phyloP scores from a whole-genome alignment of 2,113 vertebrate species.

The Poeciliopsis retropinna region DNA sequence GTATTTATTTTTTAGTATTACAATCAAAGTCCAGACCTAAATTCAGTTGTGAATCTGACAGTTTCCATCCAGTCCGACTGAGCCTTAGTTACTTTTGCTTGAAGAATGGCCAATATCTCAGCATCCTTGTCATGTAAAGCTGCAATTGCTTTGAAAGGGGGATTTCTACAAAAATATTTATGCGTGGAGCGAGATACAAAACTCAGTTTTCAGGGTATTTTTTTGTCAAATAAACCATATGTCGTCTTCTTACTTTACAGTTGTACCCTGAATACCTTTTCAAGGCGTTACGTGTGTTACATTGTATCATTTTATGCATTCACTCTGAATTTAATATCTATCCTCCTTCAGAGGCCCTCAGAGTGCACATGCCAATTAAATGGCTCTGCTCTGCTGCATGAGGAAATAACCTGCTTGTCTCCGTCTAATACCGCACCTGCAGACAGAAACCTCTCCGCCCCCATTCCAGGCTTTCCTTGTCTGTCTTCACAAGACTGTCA shows the following conservation, averaged over 20 bases:
- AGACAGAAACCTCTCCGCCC: constrained; percentile 41
- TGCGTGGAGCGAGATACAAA: background rate
- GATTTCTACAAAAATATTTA: background rate
- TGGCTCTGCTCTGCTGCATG: constrained; percentile 38
- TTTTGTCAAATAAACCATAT: background rate
- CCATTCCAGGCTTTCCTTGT: constrained; percentile 27
- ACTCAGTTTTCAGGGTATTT: background rate
- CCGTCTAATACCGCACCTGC: constrained; percentile 45
- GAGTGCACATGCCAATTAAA: constrained; percentile 41
- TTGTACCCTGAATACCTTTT: background rate
- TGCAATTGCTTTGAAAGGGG: background rate
- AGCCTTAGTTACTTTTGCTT: background rate
- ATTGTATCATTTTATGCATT: background rate
- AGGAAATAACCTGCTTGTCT: constrained; percentile 58
- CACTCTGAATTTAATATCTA: background rate
- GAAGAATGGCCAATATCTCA: background rate
- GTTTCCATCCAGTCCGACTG: background rate
- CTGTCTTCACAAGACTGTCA: constrained; percentile 32
- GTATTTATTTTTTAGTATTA: too few relatives aligned
- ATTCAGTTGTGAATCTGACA: too few relatives aligned
- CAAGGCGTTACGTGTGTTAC: constrained; percentile 5
- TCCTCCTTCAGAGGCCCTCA: background rate
- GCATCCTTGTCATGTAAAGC: background rate
- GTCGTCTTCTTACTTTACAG: background rate
- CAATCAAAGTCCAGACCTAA: background rate